Evolutionary conservation across 1,140 invertebrate genomes (phyloP).

Genomic region (Monochamus saltuarius): DNA sequence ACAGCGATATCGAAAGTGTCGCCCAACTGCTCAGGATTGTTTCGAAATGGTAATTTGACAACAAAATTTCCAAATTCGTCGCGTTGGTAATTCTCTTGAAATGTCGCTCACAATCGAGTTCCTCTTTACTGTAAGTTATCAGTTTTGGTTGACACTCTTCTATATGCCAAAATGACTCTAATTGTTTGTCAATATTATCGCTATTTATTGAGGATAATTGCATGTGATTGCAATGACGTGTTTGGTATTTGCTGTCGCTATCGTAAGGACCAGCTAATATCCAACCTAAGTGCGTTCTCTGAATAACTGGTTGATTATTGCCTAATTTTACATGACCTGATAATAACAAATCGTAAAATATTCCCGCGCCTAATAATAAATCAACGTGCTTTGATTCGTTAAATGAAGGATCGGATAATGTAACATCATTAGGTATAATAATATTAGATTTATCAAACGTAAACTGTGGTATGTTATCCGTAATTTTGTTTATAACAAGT

Average conservation of each 20-base stretch:
- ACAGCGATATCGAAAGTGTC: no score
- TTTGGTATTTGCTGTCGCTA: background rate
- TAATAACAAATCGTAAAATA: conserved; percentile 24
- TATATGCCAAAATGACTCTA: conserved; percentile 14
- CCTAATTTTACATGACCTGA: conserved; percentile 20
- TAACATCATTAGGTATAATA: conserved; percentile 7
- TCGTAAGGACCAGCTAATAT: conserved; percentile 12
- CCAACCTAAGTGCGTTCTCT: conserved; percentile 22
- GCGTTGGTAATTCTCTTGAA: conserved; percentile 5
- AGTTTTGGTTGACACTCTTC: conserved; percentile 7
- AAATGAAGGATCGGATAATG: conserved; percentile 4
- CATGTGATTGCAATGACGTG: background rate
- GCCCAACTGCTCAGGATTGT: no score
- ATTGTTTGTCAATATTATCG: background rate
- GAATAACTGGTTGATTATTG: conserved; percentile 14
- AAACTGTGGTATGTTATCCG: background rate
- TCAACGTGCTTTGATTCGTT: conserved; percentile 11
- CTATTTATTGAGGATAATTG: background rate
- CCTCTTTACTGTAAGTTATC: background rate
- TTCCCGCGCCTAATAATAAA: conserved; percentile 19
- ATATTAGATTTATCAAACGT: conserved; percentile 1
- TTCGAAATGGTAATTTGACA: conserved; percentile 4
- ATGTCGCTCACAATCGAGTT: conserved; percentile 10
- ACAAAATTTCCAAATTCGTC: conserved; percentile 4
- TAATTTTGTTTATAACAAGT: conserved; percentile 17